phyloP scores from a whole-genome alignment of 2,888 invertebrate genomes.

The Hoplodrina blanda region DNA sequence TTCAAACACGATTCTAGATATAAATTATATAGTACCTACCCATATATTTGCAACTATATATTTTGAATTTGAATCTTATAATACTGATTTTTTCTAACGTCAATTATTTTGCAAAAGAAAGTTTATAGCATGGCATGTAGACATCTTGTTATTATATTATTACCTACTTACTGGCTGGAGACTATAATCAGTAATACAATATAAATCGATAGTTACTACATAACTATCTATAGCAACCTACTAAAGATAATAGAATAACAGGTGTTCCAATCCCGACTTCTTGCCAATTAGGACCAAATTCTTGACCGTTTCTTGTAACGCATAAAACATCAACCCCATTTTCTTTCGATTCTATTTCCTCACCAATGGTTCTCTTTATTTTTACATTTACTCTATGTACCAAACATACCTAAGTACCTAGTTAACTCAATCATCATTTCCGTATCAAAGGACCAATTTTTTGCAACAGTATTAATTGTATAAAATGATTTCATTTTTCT shows the following conservation, averaged over 20 bases:
- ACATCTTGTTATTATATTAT: constrained; percentile 13
- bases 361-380: background rate
- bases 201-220: background rate
- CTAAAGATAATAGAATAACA: constrained; percentile 11
- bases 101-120: background rate
- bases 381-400: too few species aligned
- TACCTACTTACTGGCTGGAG: background rate
- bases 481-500: too few species aligned
- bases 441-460: background rate
- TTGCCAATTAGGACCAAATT: background rate
- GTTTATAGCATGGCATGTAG: too few species aligned
- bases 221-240: background rate
- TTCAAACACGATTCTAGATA: too few species aligned
- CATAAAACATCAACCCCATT: background rate
- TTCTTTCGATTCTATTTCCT: background rate
- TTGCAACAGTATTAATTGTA: background rate
- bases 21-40: too few species aligned
- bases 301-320: background rate
- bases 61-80: too few species aligned
- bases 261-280: background rate
- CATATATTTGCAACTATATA: too few species aligned
- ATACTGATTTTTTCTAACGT: too few species aligned
- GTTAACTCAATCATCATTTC: background rate
- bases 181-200: constrained; percentile 15
- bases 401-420: background rate